Percentiles rank a stretch among this genome's conserved stretches.
phyloP scores from a whole-genome alignment of 2,113 vertebrate species.

The human region DNA sequence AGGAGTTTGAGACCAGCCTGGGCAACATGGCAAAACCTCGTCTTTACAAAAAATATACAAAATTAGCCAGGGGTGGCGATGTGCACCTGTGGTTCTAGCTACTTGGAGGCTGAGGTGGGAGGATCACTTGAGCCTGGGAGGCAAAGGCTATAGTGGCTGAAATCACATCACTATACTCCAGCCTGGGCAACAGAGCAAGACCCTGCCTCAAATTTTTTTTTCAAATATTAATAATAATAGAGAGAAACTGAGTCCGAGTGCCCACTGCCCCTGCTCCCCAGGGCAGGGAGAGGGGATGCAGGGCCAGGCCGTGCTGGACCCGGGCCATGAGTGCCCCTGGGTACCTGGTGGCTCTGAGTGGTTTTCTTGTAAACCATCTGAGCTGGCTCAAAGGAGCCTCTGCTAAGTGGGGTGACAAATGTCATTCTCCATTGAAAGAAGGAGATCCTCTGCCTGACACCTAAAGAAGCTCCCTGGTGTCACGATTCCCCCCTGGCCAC shows the following conservation, averaged over 20 bases:
- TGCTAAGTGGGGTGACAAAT: not conserved
- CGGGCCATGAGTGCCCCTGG: rapidly evolving
- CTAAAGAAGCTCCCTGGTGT: not conserved
- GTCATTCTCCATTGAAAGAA: not conserved
- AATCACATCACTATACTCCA: too few species aligned
- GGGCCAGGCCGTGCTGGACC: rapidly evolving
- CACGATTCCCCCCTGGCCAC: not conserved
- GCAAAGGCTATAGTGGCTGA: too few species aligned
- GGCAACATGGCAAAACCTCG: too few species aligned
- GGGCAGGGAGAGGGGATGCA: rapidly evolving
- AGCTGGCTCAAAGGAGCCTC: not conserved
- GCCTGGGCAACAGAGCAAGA: too few species aligned
- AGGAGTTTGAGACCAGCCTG: too few species aligned
- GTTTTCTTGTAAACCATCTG: not conserved
- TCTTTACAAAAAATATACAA: too few species aligned
- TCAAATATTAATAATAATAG: too few species aligned
- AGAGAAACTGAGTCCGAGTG: rapidly evolving
- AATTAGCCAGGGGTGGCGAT: too few species aligned
- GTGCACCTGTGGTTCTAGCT: too few species aligned
- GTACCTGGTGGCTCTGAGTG: rapidly evolving
- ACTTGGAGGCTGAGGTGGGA: too few species aligned
- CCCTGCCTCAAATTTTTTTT: too few species aligned
- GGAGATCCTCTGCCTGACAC: not conserved
- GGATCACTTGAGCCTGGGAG: too few species aligned
- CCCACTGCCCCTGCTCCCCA: not conserved